Evolutionary conservation across 2,797 vertebrate genomes (phyloP).

Genomic region (Dromococcyx pavoninus): DNA sequence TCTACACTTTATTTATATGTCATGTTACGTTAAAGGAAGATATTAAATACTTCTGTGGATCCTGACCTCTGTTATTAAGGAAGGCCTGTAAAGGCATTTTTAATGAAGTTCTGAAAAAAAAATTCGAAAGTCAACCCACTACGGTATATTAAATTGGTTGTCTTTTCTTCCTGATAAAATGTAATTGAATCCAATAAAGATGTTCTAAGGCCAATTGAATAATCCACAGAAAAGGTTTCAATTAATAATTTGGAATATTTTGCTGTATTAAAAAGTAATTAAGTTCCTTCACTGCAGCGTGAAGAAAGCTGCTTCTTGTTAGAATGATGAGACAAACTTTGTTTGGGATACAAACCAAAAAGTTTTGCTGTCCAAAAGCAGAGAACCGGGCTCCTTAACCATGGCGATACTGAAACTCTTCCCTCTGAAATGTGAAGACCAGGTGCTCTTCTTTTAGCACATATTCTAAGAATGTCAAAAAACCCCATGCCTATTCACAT

Average conservation of each 20-base stretch:
- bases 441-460: not conserved
- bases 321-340: not conserved
- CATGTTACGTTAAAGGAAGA: too few relatives aligned
- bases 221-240: conserved; percentile 4
- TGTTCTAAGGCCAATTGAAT: conserved; percentile 21
- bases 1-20: too few relatives aligned
- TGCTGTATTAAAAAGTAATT: not conserved
- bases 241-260: conserved; percentile 10
- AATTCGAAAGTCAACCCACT: too few relatives aligned
- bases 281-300: not conserved
- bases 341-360: not conserved
- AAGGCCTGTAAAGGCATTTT: too few relatives aligned
- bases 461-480: not conserved
- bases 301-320: not conserved
- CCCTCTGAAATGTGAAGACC: not conserved
- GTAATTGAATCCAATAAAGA: conserved; percentile 24
- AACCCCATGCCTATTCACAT: not conserved
- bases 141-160: conserved; percentile 24
- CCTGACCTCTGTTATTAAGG: too few relatives aligned
- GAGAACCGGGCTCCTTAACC: not conserved
- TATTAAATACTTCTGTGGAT: too few relatives aligned
- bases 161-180: conserved; percentile 19
- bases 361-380: not conserved
- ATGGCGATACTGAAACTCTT: not conserved
- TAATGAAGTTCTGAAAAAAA: too few relatives aligned